A percentile compares a stretch with the other conserved stretches of the same genome.
Conservation (phyloP, 1,140 invertebrate species). For the Brachystomella parvula region DNA sequence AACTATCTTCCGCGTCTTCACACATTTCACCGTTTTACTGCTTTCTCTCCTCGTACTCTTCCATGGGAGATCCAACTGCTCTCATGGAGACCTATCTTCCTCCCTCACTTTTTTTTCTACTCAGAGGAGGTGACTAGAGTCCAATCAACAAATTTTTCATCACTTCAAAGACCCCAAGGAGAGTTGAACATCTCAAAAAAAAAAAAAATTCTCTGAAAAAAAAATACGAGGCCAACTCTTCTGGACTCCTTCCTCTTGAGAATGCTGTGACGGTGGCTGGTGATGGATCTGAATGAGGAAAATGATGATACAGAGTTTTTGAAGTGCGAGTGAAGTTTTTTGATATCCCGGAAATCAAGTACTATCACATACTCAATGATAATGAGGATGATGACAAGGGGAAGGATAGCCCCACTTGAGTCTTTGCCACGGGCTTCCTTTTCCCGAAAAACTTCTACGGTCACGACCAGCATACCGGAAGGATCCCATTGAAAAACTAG, state of each 20-base stretch:
- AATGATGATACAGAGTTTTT: too few species aligned
- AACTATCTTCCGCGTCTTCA: conserved; percentile 10
- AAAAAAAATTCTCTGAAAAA: neutral
- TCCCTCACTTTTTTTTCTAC: neutral
- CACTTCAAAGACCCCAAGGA: neutral
- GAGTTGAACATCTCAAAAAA: neutral
- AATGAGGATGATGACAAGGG: neutral
- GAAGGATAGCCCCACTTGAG: too few species aligned
- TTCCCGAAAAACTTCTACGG: too few species aligned
- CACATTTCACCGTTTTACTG: conserved; percentile 10
- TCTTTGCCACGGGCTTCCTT: too few species aligned
- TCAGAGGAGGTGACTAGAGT: neutral
- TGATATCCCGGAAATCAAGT: neutral
- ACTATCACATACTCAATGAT: neutral
- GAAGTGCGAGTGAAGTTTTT: neutral
- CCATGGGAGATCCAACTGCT: neutral
- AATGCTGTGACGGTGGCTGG: too few species aligned
- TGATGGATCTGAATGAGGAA: too few species aligned
- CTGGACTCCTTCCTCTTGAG: too few species aligned
- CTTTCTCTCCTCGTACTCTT: neutral
- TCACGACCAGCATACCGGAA: too few species aligned
- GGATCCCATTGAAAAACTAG: too few species aligned
- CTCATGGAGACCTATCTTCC: neutral
- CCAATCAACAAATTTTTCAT: too few species aligned
- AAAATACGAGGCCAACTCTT: too few species aligned